Percentiles rank a stretch among this genome's conserved stretches.
Conservation (phyloP, 2,113 vertebrate species). For the Dermatemys mawii region DNA sequence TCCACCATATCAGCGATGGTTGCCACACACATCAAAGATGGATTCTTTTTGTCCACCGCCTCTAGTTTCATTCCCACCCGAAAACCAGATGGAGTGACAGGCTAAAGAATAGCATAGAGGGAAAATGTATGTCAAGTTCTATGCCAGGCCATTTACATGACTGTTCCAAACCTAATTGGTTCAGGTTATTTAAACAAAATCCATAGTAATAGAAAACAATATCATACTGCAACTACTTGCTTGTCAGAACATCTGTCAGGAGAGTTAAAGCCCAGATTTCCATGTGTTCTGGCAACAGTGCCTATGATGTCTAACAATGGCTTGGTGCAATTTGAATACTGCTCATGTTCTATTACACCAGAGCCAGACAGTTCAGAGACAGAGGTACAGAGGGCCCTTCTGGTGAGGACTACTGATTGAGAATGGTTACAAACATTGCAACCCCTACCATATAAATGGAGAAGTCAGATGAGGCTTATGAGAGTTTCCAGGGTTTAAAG, state of each 20-base stretch:
- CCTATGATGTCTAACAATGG: not conserved
- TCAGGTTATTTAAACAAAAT: not conserved
- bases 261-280: not conserved
- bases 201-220: not conserved
- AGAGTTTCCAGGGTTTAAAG: not conserved
- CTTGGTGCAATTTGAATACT: not conserved
- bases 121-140: not conserved
- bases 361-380: not conserved
- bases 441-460: not conserved
- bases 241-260: not conserved
- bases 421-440: accelerated
- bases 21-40: conserved; percentile 85
- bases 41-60: conserved; percentile 91
- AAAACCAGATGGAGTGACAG: conserved; percentile 89
- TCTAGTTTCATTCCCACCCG: conserved; percentile 93
- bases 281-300: not conserved
- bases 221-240: accelerated
- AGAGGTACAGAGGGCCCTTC: accelerated
- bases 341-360: not conserved
- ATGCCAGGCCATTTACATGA: not conserved
- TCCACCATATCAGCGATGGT: conserved; percentile 87
- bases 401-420: not conserved
- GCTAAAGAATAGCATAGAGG: conserved; percentile 67
- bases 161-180: not conserved
- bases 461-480: not conserved